phyloP scores from a whole-genome alignment of 2,888 invertebrate genomes.

The Morpho achilles region DNA sequence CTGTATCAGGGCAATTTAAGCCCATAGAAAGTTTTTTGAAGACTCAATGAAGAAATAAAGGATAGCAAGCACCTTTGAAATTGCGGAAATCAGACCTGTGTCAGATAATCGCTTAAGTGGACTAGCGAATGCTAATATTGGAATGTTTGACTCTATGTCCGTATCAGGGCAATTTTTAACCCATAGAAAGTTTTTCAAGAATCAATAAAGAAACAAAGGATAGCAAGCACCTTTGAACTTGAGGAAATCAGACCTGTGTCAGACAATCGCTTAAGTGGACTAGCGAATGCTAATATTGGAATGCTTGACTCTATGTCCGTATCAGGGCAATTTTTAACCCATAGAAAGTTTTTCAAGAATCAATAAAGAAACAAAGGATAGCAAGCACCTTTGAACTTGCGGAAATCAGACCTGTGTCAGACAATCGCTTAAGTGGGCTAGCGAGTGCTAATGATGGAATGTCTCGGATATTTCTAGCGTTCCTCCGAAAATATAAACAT shows the following conservation, averaged over 20 bases:
- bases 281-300: slow-evolving; percentile 27
- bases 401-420: slow-evolving; percentile 22
- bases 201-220: slow-evolving; percentile 3
- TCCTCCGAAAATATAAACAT: slow-evolving; percentile 44
- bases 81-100: slow-evolving; percentile 20
- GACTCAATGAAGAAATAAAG: slow-evolving; percentile 1
- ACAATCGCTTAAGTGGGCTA: slow-evolving; percentile 27
- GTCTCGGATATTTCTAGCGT: slow-evolving; percentile 37
- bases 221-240: slow-evolving; percentile 23
- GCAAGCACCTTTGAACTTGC: slow-evolving; percentile 24
- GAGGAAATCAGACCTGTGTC: slow-evolving; percentile 20
- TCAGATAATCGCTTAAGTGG: slow-evolving; percentile 26
- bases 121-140: slow-evolving; percentile 26
- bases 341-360: background rate
- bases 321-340: background rate
- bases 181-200: background rate
- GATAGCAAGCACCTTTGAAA: slow-evolving; percentile 20
- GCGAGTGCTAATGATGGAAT: slow-evolving; percentile 29
- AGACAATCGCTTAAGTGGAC: slow-evolving; percentile 27
- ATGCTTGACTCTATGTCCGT: slow-evolving; percentile 15
- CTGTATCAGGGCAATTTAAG: background rate
- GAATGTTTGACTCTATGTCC: slow-evolving; percentile 21
- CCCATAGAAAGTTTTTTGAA: background rate
- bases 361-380: slow-evolving; percentile 3
- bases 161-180: background rate